A percentile compares a stretch with the other conserved stretches of the same genome.
phyloP scores from a whole-genome alignment of 1,140 invertebrate genomes.

The Dolichoris vasculosae region DNA sequence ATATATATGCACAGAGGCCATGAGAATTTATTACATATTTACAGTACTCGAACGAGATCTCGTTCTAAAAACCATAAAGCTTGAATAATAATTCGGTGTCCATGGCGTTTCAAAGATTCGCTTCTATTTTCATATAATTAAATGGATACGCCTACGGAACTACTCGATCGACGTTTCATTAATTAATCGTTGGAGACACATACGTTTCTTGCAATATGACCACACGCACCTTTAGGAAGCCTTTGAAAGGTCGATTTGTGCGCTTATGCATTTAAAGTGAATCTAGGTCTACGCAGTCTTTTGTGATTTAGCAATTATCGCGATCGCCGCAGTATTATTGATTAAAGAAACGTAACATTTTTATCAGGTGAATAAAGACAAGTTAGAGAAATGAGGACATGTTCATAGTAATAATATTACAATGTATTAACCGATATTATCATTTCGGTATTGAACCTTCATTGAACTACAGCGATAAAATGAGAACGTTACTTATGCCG shows the following conservation, averaged over 20 bases:
- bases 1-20: not conserved
- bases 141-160: not conserved
- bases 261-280: not conserved
- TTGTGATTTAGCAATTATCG: not conserved
- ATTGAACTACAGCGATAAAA: too few species aligned
- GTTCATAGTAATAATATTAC: too few species aligned
- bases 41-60: not conserved
- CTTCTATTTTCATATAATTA: not conserved
- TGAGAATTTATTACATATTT: conserved; percentile 19
- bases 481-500: too few species aligned
- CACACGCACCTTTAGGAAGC: not conserved
- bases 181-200: not conserved
- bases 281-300: too few species aligned
- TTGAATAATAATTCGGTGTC: not conserved
- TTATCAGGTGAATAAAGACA: too few species aligned
- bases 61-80: not conserved
- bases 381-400: too few species aligned
- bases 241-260: not conserved
- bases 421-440: too few species aligned
- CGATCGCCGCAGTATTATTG: not conserved
- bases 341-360: not conserved
- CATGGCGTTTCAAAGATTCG: not conserved
- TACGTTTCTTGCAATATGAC: not conserved
- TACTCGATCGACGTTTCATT: not conserved
- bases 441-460: too few species aligned